Conservation (phyloP, 2,113 vertebrate species). For the Nesoenas mayeri region DNA sequence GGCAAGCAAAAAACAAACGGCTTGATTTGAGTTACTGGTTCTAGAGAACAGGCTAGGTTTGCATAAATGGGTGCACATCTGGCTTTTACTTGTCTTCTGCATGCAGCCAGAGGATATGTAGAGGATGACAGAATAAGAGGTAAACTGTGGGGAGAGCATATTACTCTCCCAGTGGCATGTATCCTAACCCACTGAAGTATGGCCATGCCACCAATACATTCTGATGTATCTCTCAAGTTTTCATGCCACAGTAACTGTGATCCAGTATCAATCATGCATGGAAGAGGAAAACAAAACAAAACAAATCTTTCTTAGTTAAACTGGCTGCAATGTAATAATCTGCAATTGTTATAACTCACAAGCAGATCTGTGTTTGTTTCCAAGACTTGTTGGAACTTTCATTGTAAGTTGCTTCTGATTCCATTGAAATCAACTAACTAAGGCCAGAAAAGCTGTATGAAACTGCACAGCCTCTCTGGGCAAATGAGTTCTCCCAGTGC, state of each 20-base stretch:
- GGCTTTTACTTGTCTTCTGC: neutral
- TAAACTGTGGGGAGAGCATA: neutral
- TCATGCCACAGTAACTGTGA: neutral
- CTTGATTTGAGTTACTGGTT: neutral
- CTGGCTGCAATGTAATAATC: neutral
- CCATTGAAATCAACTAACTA: neutral
- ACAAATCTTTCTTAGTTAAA: neutral
- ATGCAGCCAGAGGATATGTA: neutral
- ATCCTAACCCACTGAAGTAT: neutral
- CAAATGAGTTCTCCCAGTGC: neutral
- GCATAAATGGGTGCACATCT: neutral
- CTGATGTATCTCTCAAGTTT: neutral
- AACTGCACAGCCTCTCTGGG: neutral
- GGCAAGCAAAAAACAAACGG: neutral
- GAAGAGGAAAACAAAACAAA: neutral
- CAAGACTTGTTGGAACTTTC: neutral
- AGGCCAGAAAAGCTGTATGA: neutral
- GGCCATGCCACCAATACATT: neutral
- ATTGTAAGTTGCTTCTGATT: neutral
- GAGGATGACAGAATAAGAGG: neutral
- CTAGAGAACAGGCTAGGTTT: neutral
- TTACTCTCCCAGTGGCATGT: fast-evolving
- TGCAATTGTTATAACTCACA: neutral
- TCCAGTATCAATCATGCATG: neutral
- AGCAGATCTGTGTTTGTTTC: neutral